Conservation (phyloP, 2,797 vertebrate genomes). For the Varecia variegata region DNA sequence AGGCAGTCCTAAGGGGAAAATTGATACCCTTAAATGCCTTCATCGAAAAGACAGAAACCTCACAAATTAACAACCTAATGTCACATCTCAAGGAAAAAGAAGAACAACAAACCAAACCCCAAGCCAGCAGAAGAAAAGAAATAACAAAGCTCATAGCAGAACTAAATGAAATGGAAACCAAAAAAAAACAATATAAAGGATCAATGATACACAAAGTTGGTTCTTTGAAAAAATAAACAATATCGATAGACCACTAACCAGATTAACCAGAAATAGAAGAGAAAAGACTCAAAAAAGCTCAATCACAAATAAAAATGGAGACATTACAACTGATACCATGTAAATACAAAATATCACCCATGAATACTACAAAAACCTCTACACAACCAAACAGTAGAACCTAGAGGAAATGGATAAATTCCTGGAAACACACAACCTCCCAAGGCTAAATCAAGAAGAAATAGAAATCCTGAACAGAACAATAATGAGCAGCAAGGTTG, state of each 20-base stretch:
- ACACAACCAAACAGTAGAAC: neutral
- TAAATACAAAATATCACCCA: neutral
- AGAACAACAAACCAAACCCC: no score
- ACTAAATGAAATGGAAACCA: neutral
- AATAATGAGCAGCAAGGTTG: neutral
- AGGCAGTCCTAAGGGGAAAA: no score
- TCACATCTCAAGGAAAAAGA: no score
- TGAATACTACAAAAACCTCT: neutral
- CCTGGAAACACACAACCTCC: neutral
- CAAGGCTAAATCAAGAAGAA: neutral
- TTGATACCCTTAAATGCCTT: no score
- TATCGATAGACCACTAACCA: neutral
- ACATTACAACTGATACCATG: neutral
- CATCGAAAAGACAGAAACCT: no score
- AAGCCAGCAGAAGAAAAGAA: neutral
- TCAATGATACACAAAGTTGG: neutral
- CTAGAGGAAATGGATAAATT: neutral
- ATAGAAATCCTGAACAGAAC: neutral
- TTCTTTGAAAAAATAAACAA: neutral
- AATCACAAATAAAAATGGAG: neutral
- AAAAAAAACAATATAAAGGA: neutral
- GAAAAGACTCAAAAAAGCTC: neutral
- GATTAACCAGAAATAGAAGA: neutral
- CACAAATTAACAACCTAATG: no score
- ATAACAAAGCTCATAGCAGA: neutral